Base-by-base conservation (phyloP, 35 echinoderm and acorn worm genomes). In the Strongylocentrotus purpuratus region DNA sequence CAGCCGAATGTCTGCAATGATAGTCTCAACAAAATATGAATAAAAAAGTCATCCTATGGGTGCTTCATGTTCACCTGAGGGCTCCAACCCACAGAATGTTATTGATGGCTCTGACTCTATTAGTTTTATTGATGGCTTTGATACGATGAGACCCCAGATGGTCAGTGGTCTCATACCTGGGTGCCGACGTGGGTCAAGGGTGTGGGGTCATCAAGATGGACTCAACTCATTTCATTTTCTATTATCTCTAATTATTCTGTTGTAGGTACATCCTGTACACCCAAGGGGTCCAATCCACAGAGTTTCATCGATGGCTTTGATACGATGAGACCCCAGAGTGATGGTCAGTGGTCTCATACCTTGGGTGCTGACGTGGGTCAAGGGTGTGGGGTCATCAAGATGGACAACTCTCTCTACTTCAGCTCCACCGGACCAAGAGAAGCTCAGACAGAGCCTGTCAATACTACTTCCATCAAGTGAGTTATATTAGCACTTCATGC, bases 331-430 rank as follows among this genome's bases (percentile, higher is more conserved):
- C 45, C 33, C 18, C 33, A 31, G 25, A 92, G 33, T 92, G 61
- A 88, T 86, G 25, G 28, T 88, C 86, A 47, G 10, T n/a, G n/a
- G n/a, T n/a, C n/a, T n/a, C n/a, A n/a, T n/a, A n/a, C n/a, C n/a
- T n/a, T n/a, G n/a, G n/a, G n/a, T n/a, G n/a, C n/a, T n/a, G n/a
- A n/a, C n/a, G n/a, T n/a, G n/a, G n/a, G n/a, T n/a, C n/a, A n/a
- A n/a, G 93, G 94, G 46, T 99, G 98, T 95, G 98, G 97, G 6
- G 59, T 96, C 33, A 86, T 99, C 61, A 97, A 97, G 95, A 99
- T 97, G 96, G 98, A 92, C 60, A 95, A 99, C 47, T 97, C 98
- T 18, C 95, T 99, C 5, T 96, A 99, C 59, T 99, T 99, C 96
- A 96, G 98, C 0, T 95, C 88, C 20, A 92, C 88, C 48, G 98